These are phyloP conservation scores for Trigoniulus corallinus DNA, from an alignment of 1,140 invertebrate species.

Conservation along the genomic window DNA sequence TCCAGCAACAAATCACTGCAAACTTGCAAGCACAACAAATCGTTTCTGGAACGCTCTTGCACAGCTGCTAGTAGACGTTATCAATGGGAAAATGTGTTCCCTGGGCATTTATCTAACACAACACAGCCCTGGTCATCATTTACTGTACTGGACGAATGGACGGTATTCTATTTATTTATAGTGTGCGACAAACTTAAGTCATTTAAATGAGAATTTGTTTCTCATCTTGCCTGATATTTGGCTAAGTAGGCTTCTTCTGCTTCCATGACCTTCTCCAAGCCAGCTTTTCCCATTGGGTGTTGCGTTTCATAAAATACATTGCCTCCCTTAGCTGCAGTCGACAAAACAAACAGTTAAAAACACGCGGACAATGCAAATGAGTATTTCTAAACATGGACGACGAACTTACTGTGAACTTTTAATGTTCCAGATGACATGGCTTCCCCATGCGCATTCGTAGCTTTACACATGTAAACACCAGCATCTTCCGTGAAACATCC, in stretches of 20 bases:
- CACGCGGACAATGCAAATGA: background rate
- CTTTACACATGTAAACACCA: conserved; percentile 77
- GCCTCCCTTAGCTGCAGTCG: conserved; percentile 35
- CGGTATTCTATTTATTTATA: too few relatives aligned
- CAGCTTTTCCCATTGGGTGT: conserved; percentile 68
- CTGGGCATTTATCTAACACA: too few relatives aligned
- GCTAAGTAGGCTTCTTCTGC: conserved; percentile 49
- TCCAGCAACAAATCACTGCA: too few relatives aligned
- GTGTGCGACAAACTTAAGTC: too few relatives aligned
- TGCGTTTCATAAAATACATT: conserved; percentile 69
- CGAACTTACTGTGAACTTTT: conserved; percentile 21
- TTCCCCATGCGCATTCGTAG: conserved; percentile 68
- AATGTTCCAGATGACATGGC: conserved; percentile 69
- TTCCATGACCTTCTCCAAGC: conserved; percentile 67
- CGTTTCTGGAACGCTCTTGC: too few relatives aligned
- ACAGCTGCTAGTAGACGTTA: too few relatives aligned
- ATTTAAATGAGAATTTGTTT: too few relatives aligned
- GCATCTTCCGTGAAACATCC: conserved; percentile 65
- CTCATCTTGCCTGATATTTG: too few relatives aligned
- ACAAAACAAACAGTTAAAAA: conserved; percentile 1
- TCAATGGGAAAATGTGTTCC: too few relatives aligned
- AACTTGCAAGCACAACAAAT: too few relatives aligned
- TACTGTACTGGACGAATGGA: too few relatives aligned
- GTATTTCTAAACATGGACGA: background rate
- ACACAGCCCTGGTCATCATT: too few relatives aligned